Evolutionary conservation across 2,888 invertebrate species (phyloP), one percentile per base, ranked within the genome.

Genomic region (Eretmocerus hayati): DNA sequence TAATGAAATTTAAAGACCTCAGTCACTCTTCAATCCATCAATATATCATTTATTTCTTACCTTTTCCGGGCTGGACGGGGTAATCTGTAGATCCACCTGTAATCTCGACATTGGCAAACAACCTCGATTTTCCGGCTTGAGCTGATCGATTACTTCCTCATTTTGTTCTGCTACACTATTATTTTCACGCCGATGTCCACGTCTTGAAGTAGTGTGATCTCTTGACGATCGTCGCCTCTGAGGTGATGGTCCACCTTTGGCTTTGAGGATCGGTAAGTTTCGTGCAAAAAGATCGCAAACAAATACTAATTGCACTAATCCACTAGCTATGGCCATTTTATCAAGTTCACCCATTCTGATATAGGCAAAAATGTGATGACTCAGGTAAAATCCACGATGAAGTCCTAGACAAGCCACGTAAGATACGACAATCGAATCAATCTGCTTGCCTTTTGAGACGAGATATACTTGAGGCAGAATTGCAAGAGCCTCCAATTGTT

Each of bases 391-490:
- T n/a, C 52, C 54, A 2, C 39, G 47, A 18, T 49, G 46, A n/a
- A 54, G 46, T 9, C 52, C 52, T 3, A 54, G 19, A 6, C 49
- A 52, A 3, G 46, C 33, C 3, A 54, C 32, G 48, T 54, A 54
- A 1, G 52, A 52, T 5, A 54, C 35, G 15, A 54, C 31, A 13
- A 50, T 42, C 5, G 49, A 44, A 8, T 54, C 54, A n/a, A 50
- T 46, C 26, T 50, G 38, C 26, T 54, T 54, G 6, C 40, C 31
- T 18, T 54, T 54, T 5, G 54, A 52, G n/a, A 46, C 37, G 20
- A 50, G 30, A 20, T 54, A 52, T 1, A 52, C 46, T 22, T 54
- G 54, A 11, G 54, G 54, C 4, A 54, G 33, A 9, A 54, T 54
- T 8, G 52, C 42, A n/a, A 54, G 45, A 2, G 52, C 40, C n/a